Conservation (phyloP, 2,113 vertebrate species). For the Nettapus auritus region DNA sequence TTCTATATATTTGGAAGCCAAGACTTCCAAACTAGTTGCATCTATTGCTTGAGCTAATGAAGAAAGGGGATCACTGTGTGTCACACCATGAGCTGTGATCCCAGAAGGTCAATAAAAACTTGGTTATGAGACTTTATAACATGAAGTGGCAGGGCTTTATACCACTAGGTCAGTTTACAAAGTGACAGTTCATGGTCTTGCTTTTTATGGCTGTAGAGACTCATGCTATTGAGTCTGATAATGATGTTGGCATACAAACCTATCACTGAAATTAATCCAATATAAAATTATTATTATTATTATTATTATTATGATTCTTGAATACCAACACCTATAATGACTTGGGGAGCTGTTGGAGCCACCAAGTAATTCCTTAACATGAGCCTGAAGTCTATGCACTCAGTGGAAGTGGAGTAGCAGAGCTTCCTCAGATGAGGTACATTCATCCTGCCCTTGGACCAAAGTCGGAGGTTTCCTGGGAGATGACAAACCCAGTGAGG, state of each 20-base stretch:
- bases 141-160: background rate
- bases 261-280: background rate
- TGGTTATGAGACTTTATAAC: background rate
- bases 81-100: background rate
- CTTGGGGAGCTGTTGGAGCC: background rate
- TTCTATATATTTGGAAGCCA: background rate
- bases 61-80: background rate
- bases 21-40: background rate
- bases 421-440: background rate
- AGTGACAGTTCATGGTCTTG: background rate
- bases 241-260: background rate
- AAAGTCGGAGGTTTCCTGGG: background rate
- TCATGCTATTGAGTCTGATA: background rate
- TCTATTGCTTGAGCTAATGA: background rate
- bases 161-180: background rate
- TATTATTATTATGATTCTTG: background rate
- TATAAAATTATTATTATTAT: no score
- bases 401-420: background rate
- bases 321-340: background rate
- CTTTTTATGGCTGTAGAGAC: background rate
- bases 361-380: background rate
- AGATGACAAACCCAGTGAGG: background rate
- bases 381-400: background rate
- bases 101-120: background rate
- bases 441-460: background rate